Percentiles rank a stretch among this genome's conserved stretches.
These are phyloP conservation scores for Axea sp. DNA, from an alignment of 2,888 invertebrate genomes.

Conservation along the genomic window DNA sequence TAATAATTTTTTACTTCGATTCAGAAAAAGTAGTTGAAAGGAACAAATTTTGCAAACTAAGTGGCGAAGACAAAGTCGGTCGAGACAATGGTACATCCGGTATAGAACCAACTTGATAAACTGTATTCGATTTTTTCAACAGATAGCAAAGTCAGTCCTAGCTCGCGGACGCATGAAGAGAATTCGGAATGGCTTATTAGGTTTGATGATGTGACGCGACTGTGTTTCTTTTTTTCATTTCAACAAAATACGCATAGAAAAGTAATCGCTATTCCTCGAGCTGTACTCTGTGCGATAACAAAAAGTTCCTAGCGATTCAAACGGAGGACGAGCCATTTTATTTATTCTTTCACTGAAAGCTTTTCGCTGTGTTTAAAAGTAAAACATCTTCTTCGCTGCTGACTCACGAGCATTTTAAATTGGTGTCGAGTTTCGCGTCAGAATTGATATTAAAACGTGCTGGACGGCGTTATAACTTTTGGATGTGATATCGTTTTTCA, in stretches of 20 bases:
- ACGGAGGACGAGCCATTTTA: conserved; percentile 7
- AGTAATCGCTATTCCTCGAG: conserved; percentile 43
- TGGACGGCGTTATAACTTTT: conserved; percentile 13
- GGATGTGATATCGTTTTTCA: conserved; percentile 17
- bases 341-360: conserved; percentile 36
- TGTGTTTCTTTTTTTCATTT: conserved; percentile 22
- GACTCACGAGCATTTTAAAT: conserved; percentile 19
- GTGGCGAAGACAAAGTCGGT: background rate
- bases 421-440: conserved; percentile 8
- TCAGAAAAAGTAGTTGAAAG: background rate
- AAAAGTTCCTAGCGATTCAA: conserved; percentile 22
- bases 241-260: conserved; percentile 26
- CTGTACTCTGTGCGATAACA: conserved; percentile 38
- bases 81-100: conserved; percentile 42
- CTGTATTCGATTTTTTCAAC: conserved; percentile 41
- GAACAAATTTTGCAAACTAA: conserved; percentile 11
- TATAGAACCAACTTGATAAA: conserved; percentile 16
- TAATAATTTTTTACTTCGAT: too few relatives aligned
- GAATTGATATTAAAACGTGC: conserved; percentile 25
- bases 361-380: conserved; percentile 31
- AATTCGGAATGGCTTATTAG: conserved; percentile 54
- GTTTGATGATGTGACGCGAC: conserved; percentile 45
- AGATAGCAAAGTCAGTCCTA: conserved; percentile 50
- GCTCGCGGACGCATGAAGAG: conserved; percentile 31
- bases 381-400: conserved; percentile 24